phyloP scores from a whole-genome alignment of 1,140 invertebrate species.

The Eriosoma lanigerum region DNA sequence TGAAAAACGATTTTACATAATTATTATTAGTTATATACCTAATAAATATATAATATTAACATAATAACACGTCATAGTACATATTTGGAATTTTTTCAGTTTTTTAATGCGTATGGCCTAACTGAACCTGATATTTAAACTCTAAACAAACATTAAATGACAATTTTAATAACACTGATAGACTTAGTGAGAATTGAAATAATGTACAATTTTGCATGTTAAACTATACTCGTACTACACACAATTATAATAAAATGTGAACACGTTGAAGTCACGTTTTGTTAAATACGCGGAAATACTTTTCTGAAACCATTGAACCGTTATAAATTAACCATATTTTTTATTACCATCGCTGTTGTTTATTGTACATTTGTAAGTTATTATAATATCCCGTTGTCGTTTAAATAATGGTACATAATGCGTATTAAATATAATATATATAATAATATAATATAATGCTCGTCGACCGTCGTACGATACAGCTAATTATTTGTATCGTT shows the following conservation, averaged over 20 bases:
- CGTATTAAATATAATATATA: background rate
- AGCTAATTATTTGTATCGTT: constrained; percentile 10
- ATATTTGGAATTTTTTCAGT: too few relatives aligned
- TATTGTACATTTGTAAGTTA: background rate
- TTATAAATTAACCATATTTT: constrained; percentile 34
- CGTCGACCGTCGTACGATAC: background rate
- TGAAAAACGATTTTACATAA: too few relatives aligned
- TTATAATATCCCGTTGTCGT: background rate
- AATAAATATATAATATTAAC: too few relatives aligned
- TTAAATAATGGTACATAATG: too few relatives aligned
- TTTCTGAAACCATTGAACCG: constrained; percentile 3
- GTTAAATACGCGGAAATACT: background rate
- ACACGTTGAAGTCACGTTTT: background rate
- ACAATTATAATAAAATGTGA: background rate
- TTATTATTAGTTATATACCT: too few relatives aligned
- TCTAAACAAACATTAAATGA: too few relatives aligned
- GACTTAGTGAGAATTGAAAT: background rate
- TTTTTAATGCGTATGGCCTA: too few relatives aligned
- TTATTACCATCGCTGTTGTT: background rate
- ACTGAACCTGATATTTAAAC: too few relatives aligned
- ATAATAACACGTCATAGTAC: too few relatives aligned
- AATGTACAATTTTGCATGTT: background rate
- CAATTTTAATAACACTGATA: too few relatives aligned
- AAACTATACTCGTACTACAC: background rate
- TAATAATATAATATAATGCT: background rate